A percentile compares a stretch with the other conserved stretches of the same genome.
Conservation (phyloP, 2,113 vertebrate genomes). For the Mustela lutreola region DNA sequence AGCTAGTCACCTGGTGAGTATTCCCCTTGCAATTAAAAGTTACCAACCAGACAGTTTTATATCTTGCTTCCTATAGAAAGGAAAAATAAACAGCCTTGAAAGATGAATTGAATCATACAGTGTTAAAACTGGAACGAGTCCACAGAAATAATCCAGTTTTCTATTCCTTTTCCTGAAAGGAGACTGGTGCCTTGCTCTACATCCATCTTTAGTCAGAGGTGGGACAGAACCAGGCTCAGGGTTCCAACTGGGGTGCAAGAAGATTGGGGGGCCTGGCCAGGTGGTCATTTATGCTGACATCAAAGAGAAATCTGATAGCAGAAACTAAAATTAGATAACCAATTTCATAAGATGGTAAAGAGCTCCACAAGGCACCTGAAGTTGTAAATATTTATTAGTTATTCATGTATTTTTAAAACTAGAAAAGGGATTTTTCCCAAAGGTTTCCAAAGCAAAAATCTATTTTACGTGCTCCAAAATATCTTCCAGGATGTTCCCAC, state of each 20-base stretch:
- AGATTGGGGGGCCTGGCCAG: neutral
- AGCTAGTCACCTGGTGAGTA: neutral
- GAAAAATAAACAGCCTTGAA: slow-evolving; percentile 11
- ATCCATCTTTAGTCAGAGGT: neutral
- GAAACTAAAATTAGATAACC: slow-evolving; percentile 29
- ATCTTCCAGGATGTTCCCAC: slow-evolving; percentile 9
- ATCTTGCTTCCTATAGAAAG: neutral
- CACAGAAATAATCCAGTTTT: slow-evolving; percentile 3
- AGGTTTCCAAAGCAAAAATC: slow-evolving; percentile 56
- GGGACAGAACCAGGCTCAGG: neutral
- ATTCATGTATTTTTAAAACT: slow-evolving; percentile 51
- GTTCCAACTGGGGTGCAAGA: neutral
- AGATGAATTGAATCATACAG: neutral
- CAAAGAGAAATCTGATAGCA: slow-evolving; percentile 32
- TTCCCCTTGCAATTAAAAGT: slow-evolving; percentile 1
- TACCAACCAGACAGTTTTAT: slow-evolving; percentile 17
- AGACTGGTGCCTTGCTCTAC: neutral
- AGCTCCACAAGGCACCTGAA: neutral
- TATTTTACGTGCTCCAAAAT: neutral
- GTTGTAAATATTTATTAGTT: slow-evolving; percentile 49
- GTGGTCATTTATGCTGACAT: neutral
- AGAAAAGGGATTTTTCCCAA: neutral
- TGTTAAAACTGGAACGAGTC: neutral
- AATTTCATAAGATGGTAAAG: slow-evolving; percentile 29
- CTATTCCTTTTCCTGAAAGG: slow-evolving; percentile 3